These are phyloP conservation scores for Hesperia comma DNA, from an alignment of 2,888 invertebrate species.

Conservation along the genomic window DNA sequence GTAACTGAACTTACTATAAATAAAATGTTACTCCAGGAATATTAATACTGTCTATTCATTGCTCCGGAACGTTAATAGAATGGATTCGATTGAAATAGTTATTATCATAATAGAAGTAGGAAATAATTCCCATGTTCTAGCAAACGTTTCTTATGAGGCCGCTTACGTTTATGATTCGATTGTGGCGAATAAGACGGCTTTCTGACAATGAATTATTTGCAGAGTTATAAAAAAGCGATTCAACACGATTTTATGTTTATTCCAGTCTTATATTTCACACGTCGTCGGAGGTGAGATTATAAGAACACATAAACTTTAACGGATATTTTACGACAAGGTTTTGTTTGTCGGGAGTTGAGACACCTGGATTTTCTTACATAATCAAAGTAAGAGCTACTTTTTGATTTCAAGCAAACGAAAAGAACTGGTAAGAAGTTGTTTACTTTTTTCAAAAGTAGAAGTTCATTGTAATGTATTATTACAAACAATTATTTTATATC, in stretches of 20 bases:
- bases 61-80: too few species aligned
- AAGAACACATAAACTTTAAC: constrained; percentile 65
- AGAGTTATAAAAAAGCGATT: constrained; percentile 65
- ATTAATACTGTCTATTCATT: too few species aligned
- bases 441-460: too few species aligned
- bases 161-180: constrained; percentile 59
- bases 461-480: too few species aligned
- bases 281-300: constrained; percentile 65
- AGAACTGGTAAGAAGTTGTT: background rate
- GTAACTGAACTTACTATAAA: too few species aligned
- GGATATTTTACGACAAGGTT: constrained; percentile 38
- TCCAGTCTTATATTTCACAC: constrained; percentile 69
- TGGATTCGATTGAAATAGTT: too few species aligned
- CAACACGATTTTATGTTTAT: constrained; percentile 66
- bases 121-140: constrained; percentile 48
- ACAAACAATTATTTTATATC: too few species aligned
- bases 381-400: background rate
- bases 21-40: too few species aligned
- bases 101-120: background rate
- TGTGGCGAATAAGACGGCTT: constrained; percentile 60
- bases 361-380: constrained; percentile 7
- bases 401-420: background rate
- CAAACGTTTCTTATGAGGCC: constrained; percentile 56
- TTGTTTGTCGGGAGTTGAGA: constrained; percentile 6
- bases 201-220: constrained; percentile 71